phyloP scores from a whole-genome alignment of 2,888 invertebrate species.

The Harpagoxenus sublaevis region DNA sequence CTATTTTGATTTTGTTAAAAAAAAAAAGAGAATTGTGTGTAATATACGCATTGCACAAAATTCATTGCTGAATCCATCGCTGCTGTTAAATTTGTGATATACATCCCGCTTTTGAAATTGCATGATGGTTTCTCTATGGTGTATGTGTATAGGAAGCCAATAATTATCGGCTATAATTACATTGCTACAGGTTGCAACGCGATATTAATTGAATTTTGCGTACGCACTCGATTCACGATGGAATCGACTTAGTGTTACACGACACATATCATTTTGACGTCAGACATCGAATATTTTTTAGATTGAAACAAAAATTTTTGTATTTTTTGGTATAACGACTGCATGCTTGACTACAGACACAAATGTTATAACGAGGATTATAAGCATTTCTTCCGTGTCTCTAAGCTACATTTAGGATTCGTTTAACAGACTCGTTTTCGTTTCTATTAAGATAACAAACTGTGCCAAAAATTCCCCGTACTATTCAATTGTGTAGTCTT shows the following conservation, averaged over 20 bases:
- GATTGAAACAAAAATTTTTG: slow-evolving; percentile 32
- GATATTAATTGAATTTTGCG: slow-evolving; percentile 28
- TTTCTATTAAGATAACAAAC: slow-evolving; percentile 60
- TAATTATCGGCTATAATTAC: slow-evolving; percentile 44
- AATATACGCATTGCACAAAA: slow-evolving; percentile 79
- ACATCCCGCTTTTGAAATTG: slow-evolving; percentile 68
- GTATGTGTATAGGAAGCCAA: slow-evolving; percentile 71
- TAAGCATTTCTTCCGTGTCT: slow-evolving; percentile 63
- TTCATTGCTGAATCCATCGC: slow-evolving; percentile 72
- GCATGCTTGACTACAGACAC: slow-evolving; percentile 19
- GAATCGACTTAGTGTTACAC: slow-evolving; percentile 40
- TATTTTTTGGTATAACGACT: slow-evolving; percentile 40
- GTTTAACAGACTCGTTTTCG: slow-evolving; percentile 40
- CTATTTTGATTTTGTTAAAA: slow-evolving; percentile 68
- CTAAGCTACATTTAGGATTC: slow-evolving; percentile 51
- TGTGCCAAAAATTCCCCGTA: slow-evolving; percentile 64
- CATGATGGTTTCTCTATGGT: slow-evolving; percentile 70
- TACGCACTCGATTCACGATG: slow-evolving; percentile 11
- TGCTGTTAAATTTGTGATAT: slow-evolving; percentile 74
- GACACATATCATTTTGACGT: slow-evolving; percentile 69
- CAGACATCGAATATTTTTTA: slow-evolving; percentile 71
- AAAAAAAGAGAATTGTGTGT: slow-evolving; percentile 75
- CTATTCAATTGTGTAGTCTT: slow-evolving; percentile 46
- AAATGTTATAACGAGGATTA: slow-evolving; percentile 45
- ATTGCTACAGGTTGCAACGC: slow-evolving; percentile 21